Conservation (phyloP, 2,888 invertebrate genomes). For the Serripes groenlandicus region DNA sequence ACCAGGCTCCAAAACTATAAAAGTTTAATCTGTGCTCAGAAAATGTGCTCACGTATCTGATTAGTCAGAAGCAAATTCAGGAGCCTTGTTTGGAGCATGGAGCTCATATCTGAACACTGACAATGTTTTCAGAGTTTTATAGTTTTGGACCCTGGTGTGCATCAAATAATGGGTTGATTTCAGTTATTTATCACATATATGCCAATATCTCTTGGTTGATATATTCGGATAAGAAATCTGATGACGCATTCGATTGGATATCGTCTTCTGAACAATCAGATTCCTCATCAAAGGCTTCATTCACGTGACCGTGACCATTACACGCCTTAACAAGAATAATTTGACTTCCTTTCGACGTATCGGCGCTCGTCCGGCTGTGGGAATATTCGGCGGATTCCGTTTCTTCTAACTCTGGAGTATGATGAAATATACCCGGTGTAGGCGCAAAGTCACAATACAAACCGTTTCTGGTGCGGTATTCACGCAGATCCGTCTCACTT, state of each 20-base stretch:
- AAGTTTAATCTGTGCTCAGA: no score
- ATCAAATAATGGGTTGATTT: no score
- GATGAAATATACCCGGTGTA: conserved; percentile 37
- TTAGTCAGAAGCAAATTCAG: no score
- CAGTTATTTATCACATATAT: conserved; percentile 21
- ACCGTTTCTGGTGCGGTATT: conserved; percentile 44
- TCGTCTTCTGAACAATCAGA: not conserved
- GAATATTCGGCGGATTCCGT: not conserved
- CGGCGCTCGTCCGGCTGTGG: not conserved
- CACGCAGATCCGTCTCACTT: conserved; percentile 51
- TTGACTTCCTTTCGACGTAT: conserved; percentile 32
- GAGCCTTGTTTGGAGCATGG: no score
- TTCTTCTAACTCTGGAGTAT: conserved; percentile 3
- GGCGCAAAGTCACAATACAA: conserved; percentile 55
- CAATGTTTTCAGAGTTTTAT: no score
- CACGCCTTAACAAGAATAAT: conserved; percentile 52
- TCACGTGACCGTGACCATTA: conserved; percentile 29
- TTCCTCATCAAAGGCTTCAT: conserved; percentile 11
- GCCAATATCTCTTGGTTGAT: conserved; percentile 23
- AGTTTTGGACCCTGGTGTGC: no score
- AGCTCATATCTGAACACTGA: no score
- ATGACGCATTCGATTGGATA: conserved; percentile 33
- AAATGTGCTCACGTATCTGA: no score
- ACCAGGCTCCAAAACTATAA: no score
- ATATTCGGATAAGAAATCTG: conserved; percentile 32